Conservation (phyloP, 2,888 invertebrate genomes). For the Ommatoiulus sabulosus region DNA sequence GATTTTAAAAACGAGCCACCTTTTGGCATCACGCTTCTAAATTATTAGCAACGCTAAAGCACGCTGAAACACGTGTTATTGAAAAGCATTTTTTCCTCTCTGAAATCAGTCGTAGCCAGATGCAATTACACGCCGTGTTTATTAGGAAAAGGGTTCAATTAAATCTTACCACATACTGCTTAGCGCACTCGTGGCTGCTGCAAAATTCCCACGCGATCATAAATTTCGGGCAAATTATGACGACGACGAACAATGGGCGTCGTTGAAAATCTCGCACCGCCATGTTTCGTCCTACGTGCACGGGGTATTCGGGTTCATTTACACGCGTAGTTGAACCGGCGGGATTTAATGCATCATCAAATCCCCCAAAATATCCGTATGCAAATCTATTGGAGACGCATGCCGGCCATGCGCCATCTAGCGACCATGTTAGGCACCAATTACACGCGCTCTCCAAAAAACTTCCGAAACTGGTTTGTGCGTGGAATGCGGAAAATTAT, state of each 20-base stretch:
- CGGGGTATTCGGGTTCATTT: slow-evolving; percentile 13
- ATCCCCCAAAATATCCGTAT: no score
- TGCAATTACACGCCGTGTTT: slow-evolving; percentile 36
- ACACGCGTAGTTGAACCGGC: neutral
- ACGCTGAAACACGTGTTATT: slow-evolving; percentile 9
- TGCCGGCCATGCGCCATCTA: neutral
- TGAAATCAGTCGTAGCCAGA: slow-evolving; percentile 17
- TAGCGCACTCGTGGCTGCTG: neutral
- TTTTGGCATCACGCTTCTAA: slow-evolving; percentile 21
- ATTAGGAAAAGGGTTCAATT: slow-evolving; percentile 38
- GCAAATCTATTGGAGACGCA: neutral
- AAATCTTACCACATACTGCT: slow-evolving; percentile 23
- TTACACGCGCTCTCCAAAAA: no score
- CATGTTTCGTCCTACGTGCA: slow-evolving; percentile 15
- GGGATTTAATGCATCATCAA: neutral
- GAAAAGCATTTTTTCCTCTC: neutral
- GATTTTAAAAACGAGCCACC: neutral
- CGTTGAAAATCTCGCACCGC: neutral
- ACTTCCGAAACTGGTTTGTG: no score
- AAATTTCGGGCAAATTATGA: slow-evolving; percentile 13
- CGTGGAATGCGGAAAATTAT: no score
- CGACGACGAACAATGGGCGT: slow-evolving; percentile 25
- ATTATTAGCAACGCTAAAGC: slow-evolving; percentile 31
- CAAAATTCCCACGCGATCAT: slow-evolving; percentile 31
- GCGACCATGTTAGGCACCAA: no score